These are phyloP conservation scores for Merodon equestris DNA, from an alignment of 2,888 invertebrate genomes.

Conservation along the genomic window DNA sequence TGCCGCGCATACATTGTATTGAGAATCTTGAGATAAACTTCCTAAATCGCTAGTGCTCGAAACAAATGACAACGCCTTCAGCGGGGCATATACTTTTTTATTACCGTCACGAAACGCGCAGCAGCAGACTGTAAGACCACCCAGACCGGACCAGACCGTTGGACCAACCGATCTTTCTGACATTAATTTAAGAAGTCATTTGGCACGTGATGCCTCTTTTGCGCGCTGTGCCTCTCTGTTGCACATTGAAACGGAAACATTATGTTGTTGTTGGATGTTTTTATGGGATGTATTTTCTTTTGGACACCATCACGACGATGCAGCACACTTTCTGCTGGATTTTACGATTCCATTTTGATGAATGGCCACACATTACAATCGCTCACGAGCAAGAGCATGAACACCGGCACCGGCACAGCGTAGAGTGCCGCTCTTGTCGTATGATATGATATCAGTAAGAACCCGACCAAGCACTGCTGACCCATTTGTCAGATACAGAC, in stretches of 20 bases:
- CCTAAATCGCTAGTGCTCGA: conserved; percentile 52
- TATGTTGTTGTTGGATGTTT: conserved; percentile 14
- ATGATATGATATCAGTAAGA: conserved; percentile 44
- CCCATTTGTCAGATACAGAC: conserved; percentile 54
- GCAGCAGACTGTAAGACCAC: conserved; percentile 46
- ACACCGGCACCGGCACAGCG: conserved; percentile 19
- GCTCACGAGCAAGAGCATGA: conserved; percentile 30
- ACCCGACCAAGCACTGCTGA: conserved; percentile 46
- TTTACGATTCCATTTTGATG: conserved; percentile 66
- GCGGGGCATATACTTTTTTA: conserved; percentile 50
- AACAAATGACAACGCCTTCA: conserved; percentile 64
- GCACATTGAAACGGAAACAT: no score
- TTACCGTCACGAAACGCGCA: conserved; percentile 47
- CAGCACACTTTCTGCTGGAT: conserved; percentile 41
- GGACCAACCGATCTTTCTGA: conserved; percentile 57
- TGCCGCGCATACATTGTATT: no score
- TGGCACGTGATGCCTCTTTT: conserved; percentile 67
- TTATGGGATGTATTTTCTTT: conserved; percentile 19
- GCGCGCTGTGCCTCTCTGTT: conserved; percentile 34
- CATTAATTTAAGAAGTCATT: conserved; percentile 69
- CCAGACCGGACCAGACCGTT: conserved; percentile 66
- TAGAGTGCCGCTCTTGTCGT: conserved; percentile 38
- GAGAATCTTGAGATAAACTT: conserved; percentile 19
- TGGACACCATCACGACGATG: conserved; percentile 1
- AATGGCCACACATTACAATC: conserved; percentile 59